These are phyloP conservation scores for Etheostoma nigrum DNA, from an alignment of 2,797 vertebrate genomes.

Conservation along the genomic window DNA sequence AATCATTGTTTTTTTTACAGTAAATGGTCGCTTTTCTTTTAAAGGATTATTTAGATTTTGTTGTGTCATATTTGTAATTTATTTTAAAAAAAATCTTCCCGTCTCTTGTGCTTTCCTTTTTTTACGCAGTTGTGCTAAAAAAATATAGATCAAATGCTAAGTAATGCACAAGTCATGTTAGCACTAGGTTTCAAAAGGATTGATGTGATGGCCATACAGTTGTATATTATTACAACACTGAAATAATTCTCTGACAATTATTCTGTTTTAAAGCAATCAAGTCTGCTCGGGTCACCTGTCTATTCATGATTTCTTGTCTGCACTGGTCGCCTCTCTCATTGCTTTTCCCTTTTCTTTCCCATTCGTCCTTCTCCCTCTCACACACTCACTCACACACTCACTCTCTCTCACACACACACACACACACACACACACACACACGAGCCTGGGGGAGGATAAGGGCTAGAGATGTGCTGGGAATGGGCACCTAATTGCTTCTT, in stretches of 20 bases:
- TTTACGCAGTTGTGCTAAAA: neutral
- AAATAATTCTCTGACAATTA: constrained; percentile 14
- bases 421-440: constrained; percentile 41
- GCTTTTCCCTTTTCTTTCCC: constrained; percentile 58
- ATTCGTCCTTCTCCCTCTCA: constrained; percentile 48
- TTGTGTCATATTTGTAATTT: neutral
- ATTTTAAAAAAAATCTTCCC: neutral
- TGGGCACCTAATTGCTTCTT: constrained; percentile 87
- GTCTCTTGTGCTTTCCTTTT: neutral
- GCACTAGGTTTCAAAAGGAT: neutral
- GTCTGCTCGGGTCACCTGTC: constrained; percentile 17
- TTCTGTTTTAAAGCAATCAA: constrained; percentile 33
- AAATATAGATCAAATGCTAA: neutral
- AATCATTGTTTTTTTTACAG: neutral
- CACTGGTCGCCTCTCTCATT: constrained; percentile 26
- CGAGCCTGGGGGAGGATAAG: constrained; percentile 64
- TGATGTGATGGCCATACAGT: neutral
- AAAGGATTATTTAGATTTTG: neutral
- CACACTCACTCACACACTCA: constrained; percentile 24
- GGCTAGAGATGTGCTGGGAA: constrained; percentile 76
- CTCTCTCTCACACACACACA: constrained; percentile 10
- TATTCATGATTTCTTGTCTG: constrained; percentile 26
- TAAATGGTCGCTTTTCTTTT: constrained; percentile 34
- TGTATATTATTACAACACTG: constrained; percentile 11
- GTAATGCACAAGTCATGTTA: neutral